Conservation (phyloP, 2,888 invertebrate species). For the Agrotis exclamationis region DNA sequence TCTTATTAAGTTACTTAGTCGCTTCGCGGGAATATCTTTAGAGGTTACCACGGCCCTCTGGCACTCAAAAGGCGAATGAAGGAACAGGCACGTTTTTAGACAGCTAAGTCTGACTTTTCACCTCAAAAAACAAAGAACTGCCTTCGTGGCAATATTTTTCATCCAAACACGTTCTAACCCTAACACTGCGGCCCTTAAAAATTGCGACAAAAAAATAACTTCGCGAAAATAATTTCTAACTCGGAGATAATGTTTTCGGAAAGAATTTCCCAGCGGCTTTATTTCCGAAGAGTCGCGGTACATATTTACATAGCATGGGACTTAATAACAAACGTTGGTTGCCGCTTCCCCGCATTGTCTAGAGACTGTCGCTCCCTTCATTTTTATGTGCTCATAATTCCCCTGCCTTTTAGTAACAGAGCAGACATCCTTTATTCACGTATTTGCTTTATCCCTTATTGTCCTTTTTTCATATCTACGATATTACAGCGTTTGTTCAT, state of each 20-base stretch:
- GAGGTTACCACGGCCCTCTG: no score
- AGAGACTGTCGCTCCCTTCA: slow-evolving; percentile 68
- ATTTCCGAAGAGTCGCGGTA: slow-evolving; percentile 63
- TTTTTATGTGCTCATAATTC: slow-evolving; percentile 79
- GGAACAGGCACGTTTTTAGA: no score
- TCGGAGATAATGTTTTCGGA: slow-evolving; percentile 51
- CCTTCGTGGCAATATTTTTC: background rate
- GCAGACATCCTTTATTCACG: slow-evolving; percentile 77
- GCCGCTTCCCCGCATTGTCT: slow-evolving; percentile 73
- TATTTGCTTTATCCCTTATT: slow-evolving; percentile 79
- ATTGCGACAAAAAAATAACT: slow-evolving; percentile 24
- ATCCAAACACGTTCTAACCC: slow-evolving; percentile 9
- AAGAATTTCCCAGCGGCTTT: slow-evolving; percentile 58
- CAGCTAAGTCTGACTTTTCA: background rate
- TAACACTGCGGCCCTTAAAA: slow-evolving; percentile 14
- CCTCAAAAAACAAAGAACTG: background rate
- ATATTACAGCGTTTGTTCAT: slow-evolving; percentile 75
- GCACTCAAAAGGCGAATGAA: no score
- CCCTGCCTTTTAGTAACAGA: slow-evolving; percentile 74
- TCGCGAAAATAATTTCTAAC: slow-evolving; percentile 48
- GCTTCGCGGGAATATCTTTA: no score
- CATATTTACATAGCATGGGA: slow-evolving; percentile 69
- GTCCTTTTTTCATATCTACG: slow-evolving; percentile 81
- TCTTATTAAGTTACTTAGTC: no score
- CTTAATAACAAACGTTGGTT: slow-evolving; percentile 73